A percentile compares a stretch with the other conserved stretches of the same genome.
phyloP scores from a whole-genome alignment of 2,113 vertebrate genomes.

The Burhinus bistriatus region DNA sequence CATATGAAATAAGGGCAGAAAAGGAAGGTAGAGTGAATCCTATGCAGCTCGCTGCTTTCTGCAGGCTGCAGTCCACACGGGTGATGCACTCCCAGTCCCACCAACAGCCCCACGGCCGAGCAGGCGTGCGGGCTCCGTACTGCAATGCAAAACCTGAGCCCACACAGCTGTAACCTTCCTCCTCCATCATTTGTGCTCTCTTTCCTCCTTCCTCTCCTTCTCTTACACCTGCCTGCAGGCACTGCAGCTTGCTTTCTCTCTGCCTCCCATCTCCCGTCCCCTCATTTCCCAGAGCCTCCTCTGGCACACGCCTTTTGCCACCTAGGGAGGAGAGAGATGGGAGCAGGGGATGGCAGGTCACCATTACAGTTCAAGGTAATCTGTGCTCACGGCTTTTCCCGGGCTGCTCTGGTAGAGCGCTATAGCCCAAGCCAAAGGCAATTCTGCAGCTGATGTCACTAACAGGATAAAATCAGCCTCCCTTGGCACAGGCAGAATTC shows the following conservation, averaged over 20 bases:
- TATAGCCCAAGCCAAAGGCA: not conserved
- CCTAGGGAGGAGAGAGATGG: not conserved
- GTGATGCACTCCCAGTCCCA: not conserved
- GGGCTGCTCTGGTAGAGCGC: not conserved
- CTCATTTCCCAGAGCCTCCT: not conserved
- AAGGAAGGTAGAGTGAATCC: not conserved
- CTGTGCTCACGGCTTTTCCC: not conserved
- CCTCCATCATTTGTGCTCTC: not conserved
- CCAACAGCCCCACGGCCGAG: rapidly evolving
- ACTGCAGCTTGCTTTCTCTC: not conserved
- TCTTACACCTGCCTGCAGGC: not conserved
- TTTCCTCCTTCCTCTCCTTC: not conserved
- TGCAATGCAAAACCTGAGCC: not conserved
- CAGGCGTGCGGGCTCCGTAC: rapidly evolving
- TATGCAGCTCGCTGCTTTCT: not conserved
- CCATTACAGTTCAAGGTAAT: not conserved
- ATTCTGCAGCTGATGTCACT: not conserved
- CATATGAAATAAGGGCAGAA: not conserved
- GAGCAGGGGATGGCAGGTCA: not conserved
- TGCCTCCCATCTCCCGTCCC: not conserved
- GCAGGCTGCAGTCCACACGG: not conserved
- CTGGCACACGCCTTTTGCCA: not conserved
- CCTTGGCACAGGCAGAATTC: not conserved
- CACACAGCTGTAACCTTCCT: not conserved
- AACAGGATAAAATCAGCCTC: not conserved